phyloP scores from a whole-genome alignment of 2,113 vertebrate species.

The Carlito syrichta region DNA sequence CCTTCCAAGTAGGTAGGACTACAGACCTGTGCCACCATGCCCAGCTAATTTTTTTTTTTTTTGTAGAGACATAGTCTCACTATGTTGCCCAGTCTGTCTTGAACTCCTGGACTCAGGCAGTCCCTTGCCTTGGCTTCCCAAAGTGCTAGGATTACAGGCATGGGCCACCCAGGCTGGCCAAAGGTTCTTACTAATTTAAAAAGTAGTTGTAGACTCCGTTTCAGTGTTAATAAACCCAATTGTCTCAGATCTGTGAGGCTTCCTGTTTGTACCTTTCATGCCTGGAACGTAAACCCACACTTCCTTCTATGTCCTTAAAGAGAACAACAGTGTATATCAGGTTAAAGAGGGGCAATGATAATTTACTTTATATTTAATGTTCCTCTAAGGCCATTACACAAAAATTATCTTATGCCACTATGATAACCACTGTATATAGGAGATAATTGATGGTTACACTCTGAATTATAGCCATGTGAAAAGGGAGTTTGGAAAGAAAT shows the following conservation, averaged over 20 bases:
- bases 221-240: neutral
- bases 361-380: neutral
- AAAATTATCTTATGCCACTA: neutral
- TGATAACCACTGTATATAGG: neutral
- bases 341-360: neutral
- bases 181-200: neutral
- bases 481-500: neutral
- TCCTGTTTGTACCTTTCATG: neutral
- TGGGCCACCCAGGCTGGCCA: too few species aligned
- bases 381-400: neutral
- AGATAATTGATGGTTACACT: neutral
- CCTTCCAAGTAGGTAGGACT: too few species aligned
- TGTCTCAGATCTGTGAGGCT: neutral
- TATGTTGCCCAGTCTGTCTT: too few species aligned
- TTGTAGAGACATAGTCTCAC: too few species aligned
- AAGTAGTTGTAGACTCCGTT: neutral
- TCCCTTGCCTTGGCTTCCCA: too few species aligned
- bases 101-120: too few species aligned
- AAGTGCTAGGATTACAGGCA: too few species aligned
- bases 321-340: constrained; percentile 14
- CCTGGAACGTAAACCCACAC: neutral
- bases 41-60: too few species aligned
- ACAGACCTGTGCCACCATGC: too few species aligned
- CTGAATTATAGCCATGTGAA: neutral
- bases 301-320: constrained; percentile 45